Evolutionary conservation across 1,140 invertebrate species (phyloP).

Genomic region (Scaptodrosophila lebanonensis): DNA sequence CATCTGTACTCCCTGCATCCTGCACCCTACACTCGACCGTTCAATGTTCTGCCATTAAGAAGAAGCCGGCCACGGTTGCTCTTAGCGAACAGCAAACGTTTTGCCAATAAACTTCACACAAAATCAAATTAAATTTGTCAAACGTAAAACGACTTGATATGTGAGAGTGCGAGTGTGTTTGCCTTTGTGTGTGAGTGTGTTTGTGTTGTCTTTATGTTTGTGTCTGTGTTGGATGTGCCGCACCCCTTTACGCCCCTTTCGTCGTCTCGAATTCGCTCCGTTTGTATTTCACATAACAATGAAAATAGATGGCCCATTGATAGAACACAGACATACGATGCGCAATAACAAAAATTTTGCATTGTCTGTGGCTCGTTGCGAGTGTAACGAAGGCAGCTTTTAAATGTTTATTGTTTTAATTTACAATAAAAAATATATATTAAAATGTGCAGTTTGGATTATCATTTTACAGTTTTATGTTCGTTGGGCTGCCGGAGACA

Average conservation of each 20-base stretch:
- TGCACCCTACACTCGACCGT: neutral
- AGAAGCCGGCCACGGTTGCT: too few species aligned
- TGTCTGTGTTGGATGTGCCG: too few species aligned
- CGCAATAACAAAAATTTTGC: neutral
- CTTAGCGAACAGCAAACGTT: too few species aligned
- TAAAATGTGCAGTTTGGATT: constrained; percentile 68
- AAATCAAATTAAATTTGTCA: constrained; percentile 76
- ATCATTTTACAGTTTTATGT: constrained; percentile 67
- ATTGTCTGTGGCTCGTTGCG: constrained; percentile 3
- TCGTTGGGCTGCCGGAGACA: constrained; percentile 37
- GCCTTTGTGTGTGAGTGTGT: constrained; percentile 46
- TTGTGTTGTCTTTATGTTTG: constrained; percentile 6
- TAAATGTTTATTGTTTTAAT: constrained; percentile 72
- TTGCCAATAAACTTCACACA: constrained; percentile 74
- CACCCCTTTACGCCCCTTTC: too few species aligned
- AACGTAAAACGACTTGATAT: constrained; percentile 72
- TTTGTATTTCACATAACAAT: constrained; percentile 54
- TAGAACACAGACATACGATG: constrained; percentile 20
- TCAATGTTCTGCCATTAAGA: too few species aligned
- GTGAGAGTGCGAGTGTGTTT: too few species aligned
- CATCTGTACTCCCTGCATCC: neutral
- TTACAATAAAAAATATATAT: constrained; percentile 73
- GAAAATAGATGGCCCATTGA: constrained; percentile 68
- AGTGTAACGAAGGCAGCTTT: constrained; percentile 36
- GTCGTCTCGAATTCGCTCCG: too few species aligned